Evolutionary conservation across 2,113 vertebrate species (phyloP).

Genomic region (Colistium nudipinnis): DNA sequence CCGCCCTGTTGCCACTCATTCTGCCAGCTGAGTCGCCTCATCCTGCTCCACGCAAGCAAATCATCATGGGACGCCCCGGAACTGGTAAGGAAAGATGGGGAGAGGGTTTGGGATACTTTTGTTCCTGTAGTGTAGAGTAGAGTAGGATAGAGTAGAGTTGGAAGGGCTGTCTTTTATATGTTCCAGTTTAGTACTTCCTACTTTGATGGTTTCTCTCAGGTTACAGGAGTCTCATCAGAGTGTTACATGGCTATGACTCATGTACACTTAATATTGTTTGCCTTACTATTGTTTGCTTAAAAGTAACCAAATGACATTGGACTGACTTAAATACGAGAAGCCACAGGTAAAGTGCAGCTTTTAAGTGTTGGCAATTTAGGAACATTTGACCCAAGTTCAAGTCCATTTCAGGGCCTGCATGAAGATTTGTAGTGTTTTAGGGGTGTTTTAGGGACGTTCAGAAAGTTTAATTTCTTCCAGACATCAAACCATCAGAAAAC

Average conservation of each 20-base stretch:
- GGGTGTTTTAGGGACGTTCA: accelerated
- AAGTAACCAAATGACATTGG: background rate
- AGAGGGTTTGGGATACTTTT: background rate
- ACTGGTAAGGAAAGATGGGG: constrained; percentile 82
- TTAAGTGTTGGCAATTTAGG: background rate
- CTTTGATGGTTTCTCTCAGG: constrained; percentile 47
- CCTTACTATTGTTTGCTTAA: constrained; percentile 40
- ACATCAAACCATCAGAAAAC: background rate
- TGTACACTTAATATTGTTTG: constrained; percentile 33
- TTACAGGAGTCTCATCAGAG: constrained; percentile 46
- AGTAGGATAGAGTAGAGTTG: constrained; percentile 4
- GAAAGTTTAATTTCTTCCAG: background rate
- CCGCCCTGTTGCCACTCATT: constrained; percentile 90
- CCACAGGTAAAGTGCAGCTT: background rate
- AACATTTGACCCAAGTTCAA: background rate
- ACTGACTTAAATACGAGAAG: background rate
- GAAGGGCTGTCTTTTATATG: constrained; percentile 15
- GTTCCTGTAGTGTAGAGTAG: background rate
- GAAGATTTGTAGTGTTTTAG: too few species aligned
- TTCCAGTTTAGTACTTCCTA: constrained; percentile 17
- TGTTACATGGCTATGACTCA: constrained; percentile 50
- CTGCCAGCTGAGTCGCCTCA: constrained; percentile 89
- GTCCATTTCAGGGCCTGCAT: background rate
- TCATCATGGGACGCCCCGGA: constrained; percentile 93
- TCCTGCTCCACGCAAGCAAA: constrained; percentile 91